Percentiles rank a stretch among this genome's conserved stretches.
phyloP scores from a whole-genome alignment of 1,140 invertebrate genomes.

The Spodoptera frugiperda region DNA sequence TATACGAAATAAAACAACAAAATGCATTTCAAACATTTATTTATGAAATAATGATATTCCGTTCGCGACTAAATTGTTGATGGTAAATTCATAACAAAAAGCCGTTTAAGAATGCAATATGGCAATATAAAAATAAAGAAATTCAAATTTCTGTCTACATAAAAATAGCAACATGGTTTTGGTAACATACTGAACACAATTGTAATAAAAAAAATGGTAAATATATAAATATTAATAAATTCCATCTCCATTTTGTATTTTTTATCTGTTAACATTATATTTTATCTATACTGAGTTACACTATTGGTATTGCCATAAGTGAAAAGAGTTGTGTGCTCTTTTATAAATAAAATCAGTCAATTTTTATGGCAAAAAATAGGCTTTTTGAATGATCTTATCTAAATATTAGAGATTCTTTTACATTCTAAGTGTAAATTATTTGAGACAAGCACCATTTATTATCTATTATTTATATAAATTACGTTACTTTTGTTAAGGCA shows the following conservation, averaged over 20 bases:
- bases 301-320: too few species aligned
- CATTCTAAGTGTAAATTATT: too few species aligned
- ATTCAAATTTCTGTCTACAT: constrained; percentile 27
- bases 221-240: constrained; percentile 12
- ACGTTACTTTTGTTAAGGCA: background rate
- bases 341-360: too few species aligned
- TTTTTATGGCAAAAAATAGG: too few species aligned
- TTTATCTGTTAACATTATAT: background rate
- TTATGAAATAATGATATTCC: constrained; percentile 22
- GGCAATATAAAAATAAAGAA: constrained; percentile 42
- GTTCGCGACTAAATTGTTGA: background rate
- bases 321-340: too few species aligned
- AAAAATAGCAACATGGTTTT: constrained; percentile 44
- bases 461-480: too few species aligned
- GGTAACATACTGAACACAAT: constrained; percentile 51
- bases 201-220: constrained; percentile 22
- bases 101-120: constrained; percentile 10
- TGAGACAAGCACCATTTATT: too few species aligned
- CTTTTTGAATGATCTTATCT: too few species aligned
- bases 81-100: background rate
- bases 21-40: constrained; percentile 10
- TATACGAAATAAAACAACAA: background rate
- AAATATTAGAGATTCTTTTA: too few species aligned
- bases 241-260: constrained; percentile 3
- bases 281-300: background rate